Evolutionary conservation across 2,888 invertebrate genomes (phyloP).

Genomic region (Barypeithes pellucidus): DNA sequence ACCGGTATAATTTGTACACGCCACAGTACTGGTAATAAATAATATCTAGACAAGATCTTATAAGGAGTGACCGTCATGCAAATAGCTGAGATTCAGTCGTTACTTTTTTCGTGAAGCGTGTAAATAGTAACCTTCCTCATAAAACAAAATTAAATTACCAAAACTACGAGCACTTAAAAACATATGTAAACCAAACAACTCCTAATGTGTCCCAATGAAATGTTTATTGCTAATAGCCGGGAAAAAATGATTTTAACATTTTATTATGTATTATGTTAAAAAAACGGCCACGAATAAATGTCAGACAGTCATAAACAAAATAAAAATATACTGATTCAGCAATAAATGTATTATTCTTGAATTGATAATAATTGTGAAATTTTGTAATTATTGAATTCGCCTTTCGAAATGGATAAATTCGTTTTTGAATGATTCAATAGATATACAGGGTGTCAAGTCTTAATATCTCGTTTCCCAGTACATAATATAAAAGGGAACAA

Average conservation of each 20-base stretch:
- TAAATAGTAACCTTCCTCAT: slow-evolving; percentile 13
- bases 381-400: too few relatives aligned
- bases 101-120: background rate
- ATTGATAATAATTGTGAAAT: background rate
- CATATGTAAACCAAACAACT: slow-evolving; percentile 31
- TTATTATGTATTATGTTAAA: slow-evolving; percentile 43
- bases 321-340: slow-evolving; percentile 32
- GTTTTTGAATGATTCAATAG: too few relatives aligned
- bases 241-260: slow-evolving; percentile 40
- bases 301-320: slow-evolving; percentile 36
- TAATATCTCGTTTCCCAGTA: too few relatives aligned
- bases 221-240: slow-evolving; percentile 43
- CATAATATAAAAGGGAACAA: too few relatives aligned
- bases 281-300: slow-evolving; percentile 40
- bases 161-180: slow-evolving; percentile 35
- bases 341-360: slow-evolving; percentile 10
- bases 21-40: too few relatives aligned
- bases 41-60: background rate
- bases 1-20: too few relatives aligned
- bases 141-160: slow-evolving; percentile 31
- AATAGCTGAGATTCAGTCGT: background rate
- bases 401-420: too few relatives aligned
- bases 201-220: slow-evolving; percentile 33
- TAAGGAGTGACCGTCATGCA: background rate
- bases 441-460: too few relatives aligned